Conservation (phyloP, 2,113 vertebrate genomes). For the Meles meles region DNA sequence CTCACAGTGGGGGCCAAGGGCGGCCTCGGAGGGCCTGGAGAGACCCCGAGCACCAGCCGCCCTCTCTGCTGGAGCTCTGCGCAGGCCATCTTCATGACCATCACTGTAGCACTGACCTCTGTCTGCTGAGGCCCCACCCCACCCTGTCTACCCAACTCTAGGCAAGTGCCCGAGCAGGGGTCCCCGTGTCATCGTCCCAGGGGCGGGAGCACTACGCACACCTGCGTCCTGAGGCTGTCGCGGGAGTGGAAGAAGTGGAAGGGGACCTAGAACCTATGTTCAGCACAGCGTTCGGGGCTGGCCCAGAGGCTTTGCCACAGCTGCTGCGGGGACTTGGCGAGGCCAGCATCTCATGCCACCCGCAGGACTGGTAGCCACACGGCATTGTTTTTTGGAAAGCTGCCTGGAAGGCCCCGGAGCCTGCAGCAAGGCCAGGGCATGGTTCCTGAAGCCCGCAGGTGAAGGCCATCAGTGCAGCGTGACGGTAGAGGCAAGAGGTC, state of each 20-base stretch:
- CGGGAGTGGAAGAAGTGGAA: too few relatives aligned
- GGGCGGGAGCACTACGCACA: neutral
- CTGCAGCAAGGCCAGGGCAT: neutral
- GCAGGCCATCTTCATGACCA: neutral
- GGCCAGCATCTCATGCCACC: neutral
- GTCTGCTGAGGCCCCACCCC: neutral
- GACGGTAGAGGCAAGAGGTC: neutral
- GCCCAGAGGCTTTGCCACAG: neutral
- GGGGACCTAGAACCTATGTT: neutral
- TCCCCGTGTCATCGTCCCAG: neutral
- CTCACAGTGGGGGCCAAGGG: accelerated
- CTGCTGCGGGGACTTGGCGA: neutral
- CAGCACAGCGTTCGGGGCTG: neutral
- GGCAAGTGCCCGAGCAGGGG: too few relatives aligned
- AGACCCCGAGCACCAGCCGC: neutral
- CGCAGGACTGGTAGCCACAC: neutral
- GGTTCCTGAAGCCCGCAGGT: neutral
- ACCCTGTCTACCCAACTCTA: neutral
- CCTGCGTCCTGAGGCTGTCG: too few relatives aligned
- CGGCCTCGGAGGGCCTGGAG: neutral
- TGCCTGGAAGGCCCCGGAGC: neutral
- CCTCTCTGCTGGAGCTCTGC: neutral
- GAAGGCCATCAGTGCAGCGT: neutral
- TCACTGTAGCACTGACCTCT: neutral
- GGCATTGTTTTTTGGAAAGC: neutral